Evolutionary conservation across 2,888 invertebrate species (phyloP).

Genomic region (Drosophila tripunctata): DNA sequence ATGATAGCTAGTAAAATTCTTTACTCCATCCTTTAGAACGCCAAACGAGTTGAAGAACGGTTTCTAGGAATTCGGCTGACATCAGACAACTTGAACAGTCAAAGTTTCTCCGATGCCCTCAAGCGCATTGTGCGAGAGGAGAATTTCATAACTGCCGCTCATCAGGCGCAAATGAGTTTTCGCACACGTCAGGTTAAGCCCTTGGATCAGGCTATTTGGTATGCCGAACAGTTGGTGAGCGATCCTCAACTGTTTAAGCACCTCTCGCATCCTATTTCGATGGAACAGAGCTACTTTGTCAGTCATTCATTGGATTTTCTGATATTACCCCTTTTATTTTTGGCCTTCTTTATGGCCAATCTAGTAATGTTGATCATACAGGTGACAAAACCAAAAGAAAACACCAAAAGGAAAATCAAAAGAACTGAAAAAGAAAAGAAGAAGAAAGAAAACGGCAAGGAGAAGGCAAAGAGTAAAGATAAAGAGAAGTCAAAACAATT

Average conservation of each 20-base stretch:
- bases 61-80: conserved; percentile 45
- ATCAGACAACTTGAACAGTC: neutral
- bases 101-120: conserved; percentile 26
- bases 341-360: conserved; percentile 25
- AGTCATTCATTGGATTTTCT: conserved; percentile 57
- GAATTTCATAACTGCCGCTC: neutral
- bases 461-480: neutral
- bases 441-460: neutral
- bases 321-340: conserved; percentile 23
- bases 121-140: conserved; percentile 24
- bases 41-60: conserved; percentile 57
- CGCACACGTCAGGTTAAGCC: conserved; percentile 39
- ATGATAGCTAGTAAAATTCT: neutral
- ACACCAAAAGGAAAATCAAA: neutral
- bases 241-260: conserved; percentile 38
- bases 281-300: conserved; percentile 33
- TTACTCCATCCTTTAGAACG: conserved; percentile 46
- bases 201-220: conserved; percentile 62
- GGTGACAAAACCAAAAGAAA: neutral
- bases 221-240: conserved; percentile 55
- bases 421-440: neutral
- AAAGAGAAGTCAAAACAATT: neutral
- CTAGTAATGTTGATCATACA: neutral
- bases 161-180: conserved; percentile 45
- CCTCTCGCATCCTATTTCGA: conserved; percentile 21